Base-by-base conservation (phyloP, 23 tunicate species). In the Diplosoma virens region DNA sequence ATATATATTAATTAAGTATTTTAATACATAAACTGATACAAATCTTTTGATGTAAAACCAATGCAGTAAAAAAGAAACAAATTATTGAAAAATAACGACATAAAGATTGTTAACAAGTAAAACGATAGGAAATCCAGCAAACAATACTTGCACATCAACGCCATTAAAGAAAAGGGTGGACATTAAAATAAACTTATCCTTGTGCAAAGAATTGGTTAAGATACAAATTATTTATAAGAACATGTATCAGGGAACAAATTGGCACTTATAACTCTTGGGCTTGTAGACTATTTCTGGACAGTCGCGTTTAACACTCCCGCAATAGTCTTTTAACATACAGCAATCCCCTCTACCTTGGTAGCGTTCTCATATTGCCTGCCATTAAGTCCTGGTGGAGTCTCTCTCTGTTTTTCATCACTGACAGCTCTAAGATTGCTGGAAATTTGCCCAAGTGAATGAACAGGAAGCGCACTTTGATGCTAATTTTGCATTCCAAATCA, bases 321-420 rank as follows among this genome's bases (percentile, higher is more conserved):
- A 56, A 20, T 56, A 56, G 63, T 56, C 24, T 56, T 22, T 25
- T 11, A 11, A 56, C 63, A 56, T 11, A 56, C 20, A 16, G 20
- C 63, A 25, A 20, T 56, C 63, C 63, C 63, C 17, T 56, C 63
- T 56, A 20, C 63, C 25, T n/a, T 11, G 63, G 63, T 56, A 56
- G 25, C 63, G 63, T 56, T 56, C 63, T 56, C 20, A 22, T 56
- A 56, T 20, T 56, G 63, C 24, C 25, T 14, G 63, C 24, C 25
- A 56, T 20, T 6, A 56, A 56, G 63, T 56, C 63, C 63, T 56
- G 63, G 21, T 56, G 63, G 24, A 56, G 4, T 20, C 25, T 16
- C 63, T 56, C 63, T 56, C 25, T 56, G 25, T 56, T n/a, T 22
- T 56, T 56, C 24, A 20, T 56, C 63, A 56, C 25, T 56, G 63